These are phyloP conservation scores for Perccottus glenii DNA, from an alignment of 2,113 vertebrate genomes.

Conservation along the genomic window DNA sequence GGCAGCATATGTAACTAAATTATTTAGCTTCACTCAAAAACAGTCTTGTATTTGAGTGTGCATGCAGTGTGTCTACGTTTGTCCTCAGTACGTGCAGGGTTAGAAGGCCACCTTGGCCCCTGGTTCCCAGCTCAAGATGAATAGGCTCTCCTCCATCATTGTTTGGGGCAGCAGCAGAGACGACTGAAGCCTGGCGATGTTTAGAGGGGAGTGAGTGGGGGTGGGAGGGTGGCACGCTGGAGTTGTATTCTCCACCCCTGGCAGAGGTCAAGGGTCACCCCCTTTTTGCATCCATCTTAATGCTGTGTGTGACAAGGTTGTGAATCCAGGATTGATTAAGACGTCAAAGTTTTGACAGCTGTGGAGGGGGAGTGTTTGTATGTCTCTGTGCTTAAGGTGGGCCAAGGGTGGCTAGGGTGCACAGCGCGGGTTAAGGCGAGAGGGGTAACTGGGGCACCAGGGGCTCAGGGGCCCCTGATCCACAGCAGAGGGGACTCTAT, in stretches of 20 bases:
- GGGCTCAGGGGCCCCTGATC: conserved; percentile 53
- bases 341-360: conserved; percentile 90
- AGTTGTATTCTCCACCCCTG: conserved; percentile 80
- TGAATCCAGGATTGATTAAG: conserved; percentile 93
- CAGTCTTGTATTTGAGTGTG: background rate
- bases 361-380: conserved; percentile 31
- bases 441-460: conserved; percentile 58
- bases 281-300: conserved; percentile 93
- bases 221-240: conserved; percentile 56
- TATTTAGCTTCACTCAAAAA: background rate
- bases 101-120: conserved; percentile 55
- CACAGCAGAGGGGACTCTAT: conserved; percentile 44
- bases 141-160: conserved; percentile 82
- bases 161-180: conserved; percentile 76
- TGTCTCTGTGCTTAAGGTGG: conserved; percentile 31
- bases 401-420: conserved; percentile 47
- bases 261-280: conserved; percentile 85
- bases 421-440: conserved; percentile 43
- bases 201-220: conserved; percentile 40
- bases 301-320: conserved; percentile 81
- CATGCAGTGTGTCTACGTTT: conserved; percentile 37
- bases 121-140: conserved; percentile 77
- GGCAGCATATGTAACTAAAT: background rate
- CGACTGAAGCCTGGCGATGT: conserved; percentile 39
- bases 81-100: conserved; percentile 54